Evolutionary conservation across 2,888 invertebrate genomes (phyloP), one percentile per base, ranked within the genome.

Genomic region (Timema cristinae): DNA sequence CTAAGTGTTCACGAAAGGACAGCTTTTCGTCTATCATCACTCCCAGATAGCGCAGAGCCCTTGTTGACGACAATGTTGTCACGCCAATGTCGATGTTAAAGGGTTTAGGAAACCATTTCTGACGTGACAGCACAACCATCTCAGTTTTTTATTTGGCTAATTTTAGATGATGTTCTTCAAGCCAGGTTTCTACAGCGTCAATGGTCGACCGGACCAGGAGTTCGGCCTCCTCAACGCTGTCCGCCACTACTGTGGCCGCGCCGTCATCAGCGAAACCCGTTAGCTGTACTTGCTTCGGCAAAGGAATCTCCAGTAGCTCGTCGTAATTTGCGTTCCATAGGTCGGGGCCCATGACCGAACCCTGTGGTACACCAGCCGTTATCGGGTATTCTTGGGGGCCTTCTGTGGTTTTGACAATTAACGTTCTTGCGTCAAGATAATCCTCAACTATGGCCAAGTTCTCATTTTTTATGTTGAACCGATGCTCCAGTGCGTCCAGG

Each of bases 201-300:
- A 54, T 54, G 54, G 54, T 54, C 54, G 54, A 54, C 54, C 4
- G n/a, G 54, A 54, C 54, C 54, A 54, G 4, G 11, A 54, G 54
- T 54, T 54, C 11, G 54, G 54, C 54, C 54, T 54, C 54, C 54
- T 54, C 54, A 54, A 54, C 54, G n/a, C 54, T 54, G 54, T 54
- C 54, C 54, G 54, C 54, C 54, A 54, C 32, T 2, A 32, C 32
- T 32, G 32, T 32, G 32, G 32, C 32, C 32, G 32, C 32, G 32
- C 1, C 4, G 54, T 54, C n/a, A n/a, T 54, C 54, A 54, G 54
- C 54, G n/a, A 54, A 54, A 54, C 54, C 54, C 54, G 54, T 32
- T 32, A 32, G 32, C 2, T 32, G 32, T 32, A 32, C 32, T 32
- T 32, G 32, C 32, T 32, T 32, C 32, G 32, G 32, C 4, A 32